phyloP scores from a whole-genome alignment of 2,113 vertebrate genomes.

The Centropus unirufus region DNA sequence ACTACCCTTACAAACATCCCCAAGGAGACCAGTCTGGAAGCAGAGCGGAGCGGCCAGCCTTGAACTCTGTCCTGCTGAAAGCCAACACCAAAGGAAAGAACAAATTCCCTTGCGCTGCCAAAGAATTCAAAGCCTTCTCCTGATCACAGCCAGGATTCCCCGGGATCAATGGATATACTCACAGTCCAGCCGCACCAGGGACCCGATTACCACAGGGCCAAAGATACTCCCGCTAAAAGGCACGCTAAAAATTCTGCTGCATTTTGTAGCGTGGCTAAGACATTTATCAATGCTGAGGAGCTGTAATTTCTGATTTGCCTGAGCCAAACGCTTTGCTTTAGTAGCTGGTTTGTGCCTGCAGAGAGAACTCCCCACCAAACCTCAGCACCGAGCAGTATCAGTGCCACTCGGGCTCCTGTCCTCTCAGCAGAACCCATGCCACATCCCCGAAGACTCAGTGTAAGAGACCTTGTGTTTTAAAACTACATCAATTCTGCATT shows the following conservation, averaged over 20 bases:
- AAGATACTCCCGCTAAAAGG: constrained; percentile 23
- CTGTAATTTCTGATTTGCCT: neutral
- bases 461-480: constrained; percentile 1
- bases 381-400: neutral
- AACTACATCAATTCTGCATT: constrained; percentile 46
- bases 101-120: neutral
- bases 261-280: neutral
- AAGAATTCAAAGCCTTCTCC: constrained; percentile 61
- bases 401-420: neutral
- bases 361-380: constrained; percentile 10
- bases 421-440: neutral
- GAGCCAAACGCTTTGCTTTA: neutral
- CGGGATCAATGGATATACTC: constrained; percentile 35
- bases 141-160: constrained; percentile 60
- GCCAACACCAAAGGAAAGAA: constrained; percentile 40
- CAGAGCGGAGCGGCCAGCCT: constrained; percentile 28
- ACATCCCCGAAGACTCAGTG: neutral
- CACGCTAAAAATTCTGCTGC: neutral
- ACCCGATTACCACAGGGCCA: neutral
- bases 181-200: constrained; percentile 31
- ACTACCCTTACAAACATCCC: constrained; percentile 38
- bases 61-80: constrained; percentile 58
- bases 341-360: neutral
- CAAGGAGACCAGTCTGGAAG: constrained; percentile 41
- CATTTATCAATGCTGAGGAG: neutral